Conservation (phyloP, 2,113 vertebrate species). For the Poicephalus meyeri region DNA sequence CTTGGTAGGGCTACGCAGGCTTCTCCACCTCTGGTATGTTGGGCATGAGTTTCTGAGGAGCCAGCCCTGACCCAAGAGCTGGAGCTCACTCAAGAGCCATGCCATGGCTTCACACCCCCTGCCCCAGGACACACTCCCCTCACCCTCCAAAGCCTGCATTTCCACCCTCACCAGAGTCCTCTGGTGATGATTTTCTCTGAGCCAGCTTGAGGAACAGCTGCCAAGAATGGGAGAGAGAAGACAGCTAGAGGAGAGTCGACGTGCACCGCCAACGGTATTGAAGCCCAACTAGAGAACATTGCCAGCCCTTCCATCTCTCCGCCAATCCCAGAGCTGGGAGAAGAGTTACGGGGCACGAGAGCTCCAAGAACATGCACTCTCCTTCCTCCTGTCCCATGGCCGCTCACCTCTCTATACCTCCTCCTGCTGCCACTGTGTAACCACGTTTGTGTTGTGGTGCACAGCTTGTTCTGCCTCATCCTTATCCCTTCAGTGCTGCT, state of each 20-base stretch:
- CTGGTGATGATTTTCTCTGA: conserved; percentile 85
- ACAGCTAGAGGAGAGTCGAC: not conserved
- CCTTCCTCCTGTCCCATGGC: accelerated
- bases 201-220: conserved; percentile 86
- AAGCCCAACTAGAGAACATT: not conserved
- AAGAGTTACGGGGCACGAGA: not conserved
- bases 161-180: conserved; percentile 84
- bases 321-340: not conserved
- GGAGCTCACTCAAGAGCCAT: no score
- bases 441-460: conserved; percentile 82
- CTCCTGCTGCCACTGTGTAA: conserved; percentile 84
- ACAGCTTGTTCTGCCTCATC: conserved; percentile 91
- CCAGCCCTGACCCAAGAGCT: no score
- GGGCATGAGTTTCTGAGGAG: not conserved
- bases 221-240: not conserved
- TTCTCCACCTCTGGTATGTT: not conserved
- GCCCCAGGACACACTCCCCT: accelerated
- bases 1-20: not conserved
- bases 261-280: accelerated
- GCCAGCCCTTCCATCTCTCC: not conserved
- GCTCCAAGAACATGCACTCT: not conserved
- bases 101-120: not conserved
- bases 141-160: accelerated
- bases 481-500: conserved; percentile 93
- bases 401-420: conserved; percentile 68